Evolutionary conservation across 1,140 invertebrate genomes (phyloP), one percentile per base, ranked within the genome.

Genomic region (Sycophila sp.): DNA sequence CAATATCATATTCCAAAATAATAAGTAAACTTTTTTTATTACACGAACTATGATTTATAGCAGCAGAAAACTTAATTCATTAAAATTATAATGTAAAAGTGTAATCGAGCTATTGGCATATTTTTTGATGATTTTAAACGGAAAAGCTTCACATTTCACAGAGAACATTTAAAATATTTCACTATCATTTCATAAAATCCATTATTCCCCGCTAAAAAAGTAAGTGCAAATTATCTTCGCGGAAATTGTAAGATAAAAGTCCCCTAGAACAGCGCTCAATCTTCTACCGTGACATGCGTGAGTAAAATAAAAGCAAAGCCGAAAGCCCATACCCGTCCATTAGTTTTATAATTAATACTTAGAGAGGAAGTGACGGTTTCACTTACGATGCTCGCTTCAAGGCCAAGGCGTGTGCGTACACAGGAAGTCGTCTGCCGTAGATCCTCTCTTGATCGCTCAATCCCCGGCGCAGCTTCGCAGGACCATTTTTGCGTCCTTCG

Each of bases 21-120:
- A 58, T 32, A 24, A 42, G 56, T 15, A 7, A 17, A 55, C 51
- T 55, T 10, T 30, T 28, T 30, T 26, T n/a, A n/a, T n/a, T n/a
- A n/a, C 24, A 51, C 53, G 49, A 53, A n/a, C 38, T 19, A 22
- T 55, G 36, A 66, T 74, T 75, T 73, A 78, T 74, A n/a, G n/a
- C 77, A 74, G 72, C 74, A 75, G 76, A 26, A 53, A 53, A 53
- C 11, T 53, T 15, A 5, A 7, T 10, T 22, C 17, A 22, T 4
- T 19, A 10, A 19, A 8, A 19, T 45, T 45, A 19, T n/a, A 19
- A 8, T 7, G 36, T 7, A 7, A 17, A 8, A n/a, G n/a, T n/a
- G n/a, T n/a, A n/a, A n/a, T n/a, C n/a, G n/a, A n/a, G 24, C 1
- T 15, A 53, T 53, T 53, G 19, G 49, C 49, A 26, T 53, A 5